Conservation (phyloP, 2,113 vertebrate genomes). For the Rhinolophus ferrumequinum region DNA sequence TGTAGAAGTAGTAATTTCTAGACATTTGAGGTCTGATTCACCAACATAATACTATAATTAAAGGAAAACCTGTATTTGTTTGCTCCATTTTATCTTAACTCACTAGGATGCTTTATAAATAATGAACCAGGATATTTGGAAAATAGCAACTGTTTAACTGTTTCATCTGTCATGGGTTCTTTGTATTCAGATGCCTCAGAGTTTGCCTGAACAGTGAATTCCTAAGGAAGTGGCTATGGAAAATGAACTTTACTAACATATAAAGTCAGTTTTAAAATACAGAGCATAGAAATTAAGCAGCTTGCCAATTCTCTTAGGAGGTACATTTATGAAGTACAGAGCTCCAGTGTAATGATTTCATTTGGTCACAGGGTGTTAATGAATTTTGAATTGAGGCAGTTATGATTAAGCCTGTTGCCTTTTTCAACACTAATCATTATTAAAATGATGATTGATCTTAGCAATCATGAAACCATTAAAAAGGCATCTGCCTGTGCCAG, state of each 20-base stretch:
- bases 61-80: slow-evolving; percentile 67
- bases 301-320: neutral
- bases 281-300: neutral
- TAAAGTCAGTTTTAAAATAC: neutral
- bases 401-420: slow-evolving; percentile 56
- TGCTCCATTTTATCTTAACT: slow-evolving; percentile 49
- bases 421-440: slow-evolving; percentile 56
- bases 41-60: slow-evolving; percentile 59
- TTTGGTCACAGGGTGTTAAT: slow-evolving; percentile 31
- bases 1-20: slow-evolving; percentile 67
- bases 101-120: slow-evolving; percentile 59
- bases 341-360: neutral
- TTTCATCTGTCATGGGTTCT: neutral
- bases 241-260: neutral
- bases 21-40: slow-evolving; percentile 72
- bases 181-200: neutral
- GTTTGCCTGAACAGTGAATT: neutral
- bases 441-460: slow-evolving; percentile 56
- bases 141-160: slow-evolving; percentile 52
- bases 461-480: slow-evolving; percentile 62
- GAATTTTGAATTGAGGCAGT: slow-evolving; percentile 64
- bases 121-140: slow-evolving; percentile 59
- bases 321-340: neutral
- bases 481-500: slow-evolving; percentile 25
- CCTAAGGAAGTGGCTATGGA: neutral